These are phyloP conservation scores for Dolichoris vasculosae DNA, from an alignment of 1,140 invertebrate species.

Conservation along the genomic window DNA sequence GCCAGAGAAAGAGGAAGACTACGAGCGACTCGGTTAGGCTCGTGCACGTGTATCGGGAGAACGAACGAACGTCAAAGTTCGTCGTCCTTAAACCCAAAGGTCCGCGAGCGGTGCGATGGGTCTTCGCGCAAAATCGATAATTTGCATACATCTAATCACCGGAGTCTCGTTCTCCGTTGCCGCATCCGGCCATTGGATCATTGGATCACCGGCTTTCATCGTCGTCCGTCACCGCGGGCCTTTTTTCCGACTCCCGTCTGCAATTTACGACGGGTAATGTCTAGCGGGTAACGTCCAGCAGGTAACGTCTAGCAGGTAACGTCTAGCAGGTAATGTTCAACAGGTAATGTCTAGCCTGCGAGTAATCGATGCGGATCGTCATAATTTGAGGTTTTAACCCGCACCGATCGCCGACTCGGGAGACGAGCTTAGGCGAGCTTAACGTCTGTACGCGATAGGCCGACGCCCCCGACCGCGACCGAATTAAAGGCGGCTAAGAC, in stretches of 20 bases:
- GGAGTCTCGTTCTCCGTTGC: neutral
- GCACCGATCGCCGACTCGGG: too few species aligned
- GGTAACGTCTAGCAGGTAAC: constrained; percentile 20
- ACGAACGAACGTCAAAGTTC: constrained; percentile 42
- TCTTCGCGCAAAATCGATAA: constrained; percentile 53
- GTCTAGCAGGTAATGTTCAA: neutral
- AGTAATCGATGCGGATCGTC: constrained; percentile 54
- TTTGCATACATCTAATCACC: constrained; percentile 44
- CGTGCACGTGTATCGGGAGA: neutral
- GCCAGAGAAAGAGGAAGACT: neutral
- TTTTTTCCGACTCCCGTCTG: constrained; percentile 2
- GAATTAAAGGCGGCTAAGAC: too few species aligned
- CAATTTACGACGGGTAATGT: neutral
- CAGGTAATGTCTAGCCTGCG: constrained; percentile 33
- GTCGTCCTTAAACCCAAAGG: constrained; percentile 44
- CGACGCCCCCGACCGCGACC: too few species aligned
- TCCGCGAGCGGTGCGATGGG: constrained; percentile 24
- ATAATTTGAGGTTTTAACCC: constrained; percentile 68
- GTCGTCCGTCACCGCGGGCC: constrained; percentile 8
- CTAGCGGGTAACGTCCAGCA: constrained; percentile 22
- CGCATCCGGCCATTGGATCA: neutral
- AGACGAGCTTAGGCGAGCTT: too few species aligned
- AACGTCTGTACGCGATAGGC: too few species aligned
- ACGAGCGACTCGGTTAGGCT: neutral
- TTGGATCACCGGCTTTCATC: neutral